Conservation (phyloP, 2,888 invertebrate genomes). For the Zootermopsis nevadensis region DNA sequence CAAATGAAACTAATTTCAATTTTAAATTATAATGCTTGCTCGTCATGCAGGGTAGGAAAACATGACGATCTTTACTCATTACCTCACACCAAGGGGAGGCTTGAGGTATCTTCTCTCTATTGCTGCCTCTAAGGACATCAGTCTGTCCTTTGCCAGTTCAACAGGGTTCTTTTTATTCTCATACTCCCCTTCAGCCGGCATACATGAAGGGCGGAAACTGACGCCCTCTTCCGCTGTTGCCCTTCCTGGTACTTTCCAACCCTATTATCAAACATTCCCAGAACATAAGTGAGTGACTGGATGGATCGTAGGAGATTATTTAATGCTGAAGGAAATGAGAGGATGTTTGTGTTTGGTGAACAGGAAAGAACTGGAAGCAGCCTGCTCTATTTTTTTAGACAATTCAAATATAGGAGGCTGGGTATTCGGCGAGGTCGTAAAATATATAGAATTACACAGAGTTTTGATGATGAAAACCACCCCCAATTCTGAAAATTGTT, state of each 20-base stretch:
- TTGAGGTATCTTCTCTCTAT: constrained; percentile 94
- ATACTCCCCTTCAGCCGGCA: constrained; percentile 56
- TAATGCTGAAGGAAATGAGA: too few species aligned
- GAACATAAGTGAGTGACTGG: not conserved
- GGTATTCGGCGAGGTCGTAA: too few species aligned
- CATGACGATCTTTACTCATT: constrained; percentile 14
- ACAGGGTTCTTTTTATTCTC: constrained; percentile 63
- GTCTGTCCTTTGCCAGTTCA: constrained; percentile 75
- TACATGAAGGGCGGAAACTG: constrained; percentile 63
- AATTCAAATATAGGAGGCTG: too few species aligned
- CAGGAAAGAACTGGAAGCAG: too few species aligned
- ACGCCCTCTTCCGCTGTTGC: constrained; percentile 69
- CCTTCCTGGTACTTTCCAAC: constrained; percentile 81
- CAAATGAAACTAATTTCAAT: too few species aligned
- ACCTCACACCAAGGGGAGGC: constrained; percentile 80
- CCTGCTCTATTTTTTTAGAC: too few species aligned
- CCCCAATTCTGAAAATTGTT: too few species aligned
- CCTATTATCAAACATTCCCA: constrained; percentile 60
- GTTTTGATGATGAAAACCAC: too few species aligned
- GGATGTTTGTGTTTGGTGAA: too few species aligned
- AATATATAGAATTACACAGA: too few species aligned
- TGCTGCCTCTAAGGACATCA: constrained; percentile 86
- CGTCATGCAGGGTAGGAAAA: too few species aligned
- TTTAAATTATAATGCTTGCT: too few species aligned
- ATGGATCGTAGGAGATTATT: not conserved